Conservation (phyloP, 2,113 vertebrate genomes). For the Lanius collurio region DNA sequence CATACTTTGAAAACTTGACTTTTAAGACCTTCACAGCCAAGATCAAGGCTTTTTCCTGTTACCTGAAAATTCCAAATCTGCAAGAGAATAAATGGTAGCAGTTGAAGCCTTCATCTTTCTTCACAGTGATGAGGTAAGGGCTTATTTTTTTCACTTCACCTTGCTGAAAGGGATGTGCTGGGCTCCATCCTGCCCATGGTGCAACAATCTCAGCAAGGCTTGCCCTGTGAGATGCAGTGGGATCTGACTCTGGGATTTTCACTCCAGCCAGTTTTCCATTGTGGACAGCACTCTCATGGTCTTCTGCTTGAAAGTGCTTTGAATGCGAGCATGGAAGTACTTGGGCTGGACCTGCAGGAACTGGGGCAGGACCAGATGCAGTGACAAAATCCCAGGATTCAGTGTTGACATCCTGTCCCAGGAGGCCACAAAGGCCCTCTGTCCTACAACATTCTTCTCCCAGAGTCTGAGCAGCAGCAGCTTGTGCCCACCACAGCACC, state of each 20-base stretch:
- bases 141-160: neutral
- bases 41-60: neutral
- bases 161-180: neutral
- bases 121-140: neutral
- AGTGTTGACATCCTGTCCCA: neutral
- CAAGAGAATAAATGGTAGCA: neutral
- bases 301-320: neutral
- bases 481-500: neutral
- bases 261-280: neutral
- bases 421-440: neutral
- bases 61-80: neutral
- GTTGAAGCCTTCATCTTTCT: neutral
- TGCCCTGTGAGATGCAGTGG: neutral
- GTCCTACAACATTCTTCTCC: neutral
- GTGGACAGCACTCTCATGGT: neutral
- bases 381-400: neutral
- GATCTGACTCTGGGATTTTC: neutral
- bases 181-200: neutral
- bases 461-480: neutral
- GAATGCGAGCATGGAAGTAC: neutral
- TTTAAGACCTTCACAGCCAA: neutral
- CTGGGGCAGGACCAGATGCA: neutral
- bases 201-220: neutral
- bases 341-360: neutral
- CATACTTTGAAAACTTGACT: neutral